A percentile compares a stretch with the other conserved stretches of the same genome.
Conservation (phyloP, 2,113 vertebrate species). For the Rousettus leschenaultii region DNA sequence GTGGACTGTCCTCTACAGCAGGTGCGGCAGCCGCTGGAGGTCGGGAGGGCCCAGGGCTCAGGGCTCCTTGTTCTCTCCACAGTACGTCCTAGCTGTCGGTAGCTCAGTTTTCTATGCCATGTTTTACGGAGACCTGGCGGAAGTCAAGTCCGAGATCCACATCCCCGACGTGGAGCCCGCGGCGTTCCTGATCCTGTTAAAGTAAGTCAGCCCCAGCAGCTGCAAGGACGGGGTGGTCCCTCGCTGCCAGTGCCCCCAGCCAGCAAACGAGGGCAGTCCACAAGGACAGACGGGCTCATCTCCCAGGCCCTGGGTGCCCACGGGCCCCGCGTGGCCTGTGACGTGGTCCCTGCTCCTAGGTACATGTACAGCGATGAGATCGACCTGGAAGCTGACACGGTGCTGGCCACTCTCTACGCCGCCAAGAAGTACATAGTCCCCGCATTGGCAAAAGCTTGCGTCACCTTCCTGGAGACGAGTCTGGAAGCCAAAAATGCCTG, state of each 20-base stretch:
- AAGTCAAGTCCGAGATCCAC: conserved; percentile 94
- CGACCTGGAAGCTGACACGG: conserved; percentile 96
- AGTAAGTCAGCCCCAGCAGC: conserved; percentile 84
- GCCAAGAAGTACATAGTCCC: conserved; percentile 99
- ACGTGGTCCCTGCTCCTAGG: conserved; percentile 75
- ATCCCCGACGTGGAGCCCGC: conserved; percentile 99
- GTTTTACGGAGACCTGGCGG: conserved; percentile 98
- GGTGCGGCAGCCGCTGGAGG: background rate
- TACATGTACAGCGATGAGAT: conserved; percentile 99
- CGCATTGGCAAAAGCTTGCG: conserved; percentile 93
- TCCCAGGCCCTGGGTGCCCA: background rate
- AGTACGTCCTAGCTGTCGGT: conserved; percentile 98
- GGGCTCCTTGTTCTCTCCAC: conserved; percentile 47
- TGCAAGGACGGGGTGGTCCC: background rate
- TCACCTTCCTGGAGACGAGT: conserved; percentile 96
- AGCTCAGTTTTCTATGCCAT: conserved; percentile 99
- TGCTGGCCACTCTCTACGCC: conserved; percentile 95
- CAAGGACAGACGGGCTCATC: background rate
- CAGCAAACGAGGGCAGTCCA: background rate
- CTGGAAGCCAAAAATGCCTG: conserved; percentile 97
- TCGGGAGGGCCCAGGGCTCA: background rate
- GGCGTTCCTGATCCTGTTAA: conserved; percentile 96
- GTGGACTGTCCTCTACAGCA: no score
- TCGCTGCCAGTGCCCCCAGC: background rate
- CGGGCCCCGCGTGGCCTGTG: background rate